phyloP scores from a whole-genome alignment of 2,113 vertebrate species.

The Chrysemys picta region DNA sequence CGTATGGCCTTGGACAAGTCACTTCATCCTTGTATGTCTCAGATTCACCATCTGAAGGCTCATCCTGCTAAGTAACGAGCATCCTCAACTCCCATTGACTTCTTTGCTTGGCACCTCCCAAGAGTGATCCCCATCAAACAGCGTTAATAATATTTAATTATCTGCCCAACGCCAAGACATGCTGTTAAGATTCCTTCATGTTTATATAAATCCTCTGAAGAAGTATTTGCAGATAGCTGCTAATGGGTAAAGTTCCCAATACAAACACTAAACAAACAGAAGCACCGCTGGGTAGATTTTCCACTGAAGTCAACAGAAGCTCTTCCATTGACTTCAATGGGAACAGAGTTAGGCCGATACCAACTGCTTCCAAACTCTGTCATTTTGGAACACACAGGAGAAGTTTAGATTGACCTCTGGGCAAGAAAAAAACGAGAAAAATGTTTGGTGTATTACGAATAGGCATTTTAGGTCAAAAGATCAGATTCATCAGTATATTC shows the following conservation, averaged over 20 bases:
- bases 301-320: background rate
- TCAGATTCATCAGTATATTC: background rate
- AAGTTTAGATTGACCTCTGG: background rate
- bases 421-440: background rate
- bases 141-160: background rate
- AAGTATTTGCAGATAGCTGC: background rate
- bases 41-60: background rate
- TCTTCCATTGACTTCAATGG: background rate
- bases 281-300: background rate
- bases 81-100: background rate
- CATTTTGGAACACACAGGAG: background rate
- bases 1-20: background rate
- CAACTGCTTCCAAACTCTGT: background rate
- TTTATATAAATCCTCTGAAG: background rate
- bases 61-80: background rate
- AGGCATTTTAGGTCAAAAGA: accelerated
- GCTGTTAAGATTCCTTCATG: background rate
- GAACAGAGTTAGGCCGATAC: background rate
- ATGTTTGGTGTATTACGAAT: background rate
- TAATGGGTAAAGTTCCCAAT: background rate
- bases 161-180: background rate
- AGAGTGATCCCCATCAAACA: background rate
- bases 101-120: background rate
- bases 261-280: background rate
- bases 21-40: background rate